These are phyloP conservation scores for Myopa testacea DNA, from an alignment of 2,888 invertebrate species.

Conservation along the genomic window DNA sequence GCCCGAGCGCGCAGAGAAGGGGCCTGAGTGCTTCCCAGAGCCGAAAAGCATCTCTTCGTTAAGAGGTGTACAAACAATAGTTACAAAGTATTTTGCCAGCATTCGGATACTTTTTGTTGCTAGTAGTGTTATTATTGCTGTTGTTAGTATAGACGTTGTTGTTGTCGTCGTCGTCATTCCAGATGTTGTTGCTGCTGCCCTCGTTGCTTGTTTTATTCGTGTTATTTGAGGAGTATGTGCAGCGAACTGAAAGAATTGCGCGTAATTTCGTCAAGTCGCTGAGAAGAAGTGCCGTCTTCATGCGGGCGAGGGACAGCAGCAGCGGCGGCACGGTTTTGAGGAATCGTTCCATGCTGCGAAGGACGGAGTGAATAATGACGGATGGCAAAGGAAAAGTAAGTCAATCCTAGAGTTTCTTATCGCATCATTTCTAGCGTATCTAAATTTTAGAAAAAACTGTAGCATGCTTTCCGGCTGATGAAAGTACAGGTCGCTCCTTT, in stretches of 20 bases:
- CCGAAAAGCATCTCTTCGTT: constrained; percentile 31
- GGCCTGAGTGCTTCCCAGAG: not conserved
- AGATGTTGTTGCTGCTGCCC: not conserved
- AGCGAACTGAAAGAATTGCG: constrained; percentile 14
- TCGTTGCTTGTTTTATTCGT: not conserved
- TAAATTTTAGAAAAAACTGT: not conserved
- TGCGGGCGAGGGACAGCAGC: not conserved
- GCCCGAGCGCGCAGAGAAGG: not conserved
- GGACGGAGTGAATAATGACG: not conserved
- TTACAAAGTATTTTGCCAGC: constrained; percentile 54
- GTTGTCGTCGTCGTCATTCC: not conserved
- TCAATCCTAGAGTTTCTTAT: not conserved
- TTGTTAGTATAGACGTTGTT: constrained; percentile 1
- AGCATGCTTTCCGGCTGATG: not conserved
- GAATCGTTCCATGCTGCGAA: not conserved
- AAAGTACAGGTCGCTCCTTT: no score
- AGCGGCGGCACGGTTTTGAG: not conserved
- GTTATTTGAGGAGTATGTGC: constrained; percentile 14
- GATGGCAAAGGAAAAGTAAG: not conserved
- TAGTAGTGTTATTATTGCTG: not conserved
- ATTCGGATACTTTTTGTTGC: constrained; percentile 43
- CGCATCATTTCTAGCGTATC: not conserved
- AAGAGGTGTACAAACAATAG: constrained; percentile 53
- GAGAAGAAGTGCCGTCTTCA: constrained; percentile 22
- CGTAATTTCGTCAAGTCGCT: constrained; percentile 8